Evolutionary conservation across 2,113 vertebrate genomes (phyloP), one percentile per base, ranked within the genome.

Genomic region (Alces alces): DNA sequence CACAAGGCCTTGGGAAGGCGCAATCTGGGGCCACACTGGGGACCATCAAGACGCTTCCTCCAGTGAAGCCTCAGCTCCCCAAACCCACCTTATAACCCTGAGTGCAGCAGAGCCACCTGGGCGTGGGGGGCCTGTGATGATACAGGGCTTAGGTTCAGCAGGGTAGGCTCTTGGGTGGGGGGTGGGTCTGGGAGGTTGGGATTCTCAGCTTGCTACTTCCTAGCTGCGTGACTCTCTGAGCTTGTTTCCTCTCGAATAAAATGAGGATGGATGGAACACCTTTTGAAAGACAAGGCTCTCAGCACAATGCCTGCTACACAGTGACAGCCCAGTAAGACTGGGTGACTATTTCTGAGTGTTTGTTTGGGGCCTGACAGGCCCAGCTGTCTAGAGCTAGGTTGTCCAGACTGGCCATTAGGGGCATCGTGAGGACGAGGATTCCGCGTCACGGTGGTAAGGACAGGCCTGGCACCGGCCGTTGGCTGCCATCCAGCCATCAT

Each of bases 401-500:
- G 47, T 58, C 50, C 60, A 33, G 30, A 9, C 30, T 28, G 45
- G 10, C 25, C 84, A 12, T 0, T 0, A 2, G 16, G n/a, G 43
- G 54, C 27, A 2, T 1, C 0, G 5, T 6, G 27, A 76, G 60
- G 14, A 47, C 0, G 12, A 47, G 78, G 54, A 25, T 1, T 30
- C 36, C 21, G 9, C 3, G 17, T 36, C 86, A 28, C n/a, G 3
- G 54, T 9, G 5, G 36, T 7, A 60, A 28, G 70, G 8, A 33
- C 58, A 58, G 33, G 80, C 27, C 5, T 1, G 11, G 87, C 80
- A 21, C 5, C 4, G 15, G 80, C 57, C 8, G 7, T 3, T 25
- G 30, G 79, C 80, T 17, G 23, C 86, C 86, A 6, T 64, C 47
- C 17, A 7, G 55, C 21, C 61, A 19, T 19, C 7, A 17, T 5